phyloP scores from a whole-genome alignment of 2,888 invertebrate genomes.

The Heliconius hortense region DNA sequence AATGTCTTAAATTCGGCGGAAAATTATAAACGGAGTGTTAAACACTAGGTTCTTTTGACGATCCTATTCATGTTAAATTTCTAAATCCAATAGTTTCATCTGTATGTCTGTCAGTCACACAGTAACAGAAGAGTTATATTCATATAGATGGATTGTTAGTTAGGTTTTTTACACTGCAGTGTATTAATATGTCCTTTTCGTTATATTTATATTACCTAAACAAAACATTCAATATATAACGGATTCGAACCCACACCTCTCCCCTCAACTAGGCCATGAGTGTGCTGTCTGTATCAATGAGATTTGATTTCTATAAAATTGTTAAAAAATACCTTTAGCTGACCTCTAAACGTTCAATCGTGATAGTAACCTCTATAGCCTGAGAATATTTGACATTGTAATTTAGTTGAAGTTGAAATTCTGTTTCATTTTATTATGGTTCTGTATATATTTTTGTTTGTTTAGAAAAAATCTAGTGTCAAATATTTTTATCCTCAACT shows the following conservation, averaged over 20 bases:
- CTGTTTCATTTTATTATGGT: constrained; percentile 8
- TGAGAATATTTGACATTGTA: constrained; percentile 43
- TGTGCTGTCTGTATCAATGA: not conserved
- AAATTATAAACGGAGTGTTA: not conserved
- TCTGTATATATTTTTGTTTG: constrained; percentile 22
- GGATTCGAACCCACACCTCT: not conserved
- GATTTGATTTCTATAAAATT: not conserved
- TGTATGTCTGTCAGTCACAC: no score
- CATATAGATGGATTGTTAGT: no score
- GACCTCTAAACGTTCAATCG: constrained; percentile 38
- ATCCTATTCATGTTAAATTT: no score
- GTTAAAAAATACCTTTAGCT: constrained; percentile 19
- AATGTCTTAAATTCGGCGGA: not conserved
- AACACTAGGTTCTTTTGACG: no score
- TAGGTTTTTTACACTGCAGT: no score
- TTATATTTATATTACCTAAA: no score
- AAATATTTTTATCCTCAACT: not conserved
- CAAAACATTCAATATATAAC: not conserved
- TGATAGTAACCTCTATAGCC: constrained; percentile 40
- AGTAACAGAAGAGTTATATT: no score
- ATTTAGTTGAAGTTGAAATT: constrained; percentile 1
- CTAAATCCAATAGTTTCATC: no score
- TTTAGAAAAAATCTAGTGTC: not conserved
- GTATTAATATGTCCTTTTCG: no score
- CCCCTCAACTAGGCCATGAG: not conserved